These are phyloP conservation scores for Clamator glandarius DNA, from an alignment of 2,797 vertebrate species.

Conservation along the genomic window DNA sequence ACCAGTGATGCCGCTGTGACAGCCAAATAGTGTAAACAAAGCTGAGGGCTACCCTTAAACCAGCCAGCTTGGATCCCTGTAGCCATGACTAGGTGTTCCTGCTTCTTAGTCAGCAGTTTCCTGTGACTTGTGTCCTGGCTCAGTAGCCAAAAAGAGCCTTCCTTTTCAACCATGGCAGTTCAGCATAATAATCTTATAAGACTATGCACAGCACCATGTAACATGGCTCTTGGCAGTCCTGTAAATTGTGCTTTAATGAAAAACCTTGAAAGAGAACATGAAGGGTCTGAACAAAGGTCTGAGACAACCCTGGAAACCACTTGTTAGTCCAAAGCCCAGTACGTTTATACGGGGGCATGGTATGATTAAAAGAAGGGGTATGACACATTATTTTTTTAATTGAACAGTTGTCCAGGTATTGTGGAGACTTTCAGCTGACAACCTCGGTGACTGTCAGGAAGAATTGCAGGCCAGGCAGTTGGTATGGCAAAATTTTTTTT, in stretches of 20 bases:
- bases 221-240: background rate
- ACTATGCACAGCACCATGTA: background rate
- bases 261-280: constrained; percentile 67
- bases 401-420: background rate
- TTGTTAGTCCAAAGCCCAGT: background rate
- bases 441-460: background rate
- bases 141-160: background rate
- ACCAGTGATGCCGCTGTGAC: background rate
- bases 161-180: background rate
- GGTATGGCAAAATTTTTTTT: background rate
- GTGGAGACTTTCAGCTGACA: background rate
- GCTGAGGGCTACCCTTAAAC: background rate
- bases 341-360: background rate
- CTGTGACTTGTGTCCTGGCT: background rate
- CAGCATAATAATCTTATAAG: background rate
- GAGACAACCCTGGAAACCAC: background rate
- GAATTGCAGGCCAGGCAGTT: background rate
- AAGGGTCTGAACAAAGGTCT: constrained; percentile 66
- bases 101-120: background rate
- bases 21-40: background rate
- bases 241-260: background rate
- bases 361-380: background rate
- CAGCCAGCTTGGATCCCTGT: background rate
- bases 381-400: background rate
- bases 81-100: background rate